Evolutionary conservation across 2,888 invertebrate species (phyloP).

Genomic region (Eueremaeus valkanovi): DNA sequence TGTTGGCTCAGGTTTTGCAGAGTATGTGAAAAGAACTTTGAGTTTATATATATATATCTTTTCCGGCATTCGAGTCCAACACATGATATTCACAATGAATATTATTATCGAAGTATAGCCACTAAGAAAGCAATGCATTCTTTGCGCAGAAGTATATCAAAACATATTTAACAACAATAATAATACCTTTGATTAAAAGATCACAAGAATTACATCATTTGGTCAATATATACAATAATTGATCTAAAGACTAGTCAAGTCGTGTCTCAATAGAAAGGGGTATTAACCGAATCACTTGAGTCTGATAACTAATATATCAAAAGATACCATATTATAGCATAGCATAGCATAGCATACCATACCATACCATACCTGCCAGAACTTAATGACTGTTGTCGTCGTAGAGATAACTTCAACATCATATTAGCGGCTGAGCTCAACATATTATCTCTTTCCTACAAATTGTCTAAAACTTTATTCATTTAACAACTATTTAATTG

Average conservation of each 20-base stretch:
- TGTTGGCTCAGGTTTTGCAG: neutral
- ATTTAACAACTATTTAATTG: neutral
- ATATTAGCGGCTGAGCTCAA: conserved; percentile 17
- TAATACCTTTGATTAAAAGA: no score
- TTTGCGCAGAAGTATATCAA: neutral
- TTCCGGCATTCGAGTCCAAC: conserved; percentile 1
- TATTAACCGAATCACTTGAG: no score
- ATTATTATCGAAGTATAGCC: neutral
- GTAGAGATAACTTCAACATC: neutral
- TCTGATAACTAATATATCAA: no score
- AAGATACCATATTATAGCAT: no score
- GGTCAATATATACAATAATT: neutral
- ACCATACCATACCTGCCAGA: conserved; percentile 14
- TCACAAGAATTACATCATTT: neutral
- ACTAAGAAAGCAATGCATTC: neutral
- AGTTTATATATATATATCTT: neutral
- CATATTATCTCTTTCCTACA: neutral
- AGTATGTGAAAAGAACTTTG: neutral
- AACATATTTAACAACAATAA: neutral
- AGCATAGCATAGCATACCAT: no score
- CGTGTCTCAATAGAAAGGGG: no score
- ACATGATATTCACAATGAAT: neutral
- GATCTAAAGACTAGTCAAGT: no score
- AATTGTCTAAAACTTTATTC: neutral
- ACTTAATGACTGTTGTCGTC: conserved; percentile 7